Conservation (phyloP, 2,888 invertebrate genomes). For the Tetropium fuscum region DNA sequence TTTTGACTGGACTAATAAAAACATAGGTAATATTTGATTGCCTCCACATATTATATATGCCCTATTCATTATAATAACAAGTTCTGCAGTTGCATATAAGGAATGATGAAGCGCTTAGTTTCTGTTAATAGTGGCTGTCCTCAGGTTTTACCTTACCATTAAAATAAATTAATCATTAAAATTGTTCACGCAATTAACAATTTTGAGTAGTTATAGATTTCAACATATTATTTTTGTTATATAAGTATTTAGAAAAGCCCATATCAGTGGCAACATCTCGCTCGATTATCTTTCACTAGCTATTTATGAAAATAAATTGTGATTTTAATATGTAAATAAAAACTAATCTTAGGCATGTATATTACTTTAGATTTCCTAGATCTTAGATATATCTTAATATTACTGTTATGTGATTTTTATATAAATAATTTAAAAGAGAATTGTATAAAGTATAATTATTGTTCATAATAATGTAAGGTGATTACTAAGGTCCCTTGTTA, state of each 20-base stretch:
- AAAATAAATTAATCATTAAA: conserved; percentile 12
- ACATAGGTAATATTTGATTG: too few relatives aligned
- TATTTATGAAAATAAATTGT: conserved; percentile 46
- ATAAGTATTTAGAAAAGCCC: conserved; percentile 26
- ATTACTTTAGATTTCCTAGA: conserved; percentile 25
- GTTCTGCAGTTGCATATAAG: too few relatives aligned
- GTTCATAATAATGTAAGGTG: not conserved
- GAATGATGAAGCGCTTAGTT: too few relatives aligned
- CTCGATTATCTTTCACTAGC: conserved; percentile 54
- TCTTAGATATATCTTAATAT: conserved; percentile 18
- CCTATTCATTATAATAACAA: too few relatives aligned
- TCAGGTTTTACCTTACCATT: too few relatives aligned
- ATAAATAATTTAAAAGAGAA: conserved; percentile 8
- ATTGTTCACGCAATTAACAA: conserved; percentile 1
- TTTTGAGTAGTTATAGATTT: conserved; percentile 4
- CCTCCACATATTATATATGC: too few relatives aligned
- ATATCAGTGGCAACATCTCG: conserved; percentile 44
- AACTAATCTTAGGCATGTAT: conserved; percentile 20
- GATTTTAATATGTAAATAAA: conserved; percentile 40
- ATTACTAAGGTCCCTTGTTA: too few relatives aligned
- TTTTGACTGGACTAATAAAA: too few relatives aligned
- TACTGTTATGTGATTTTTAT: conserved; percentile 26
- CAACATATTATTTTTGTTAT: conserved; percentile 16
- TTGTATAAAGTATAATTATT: conserved; percentile 19
- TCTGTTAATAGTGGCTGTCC: too few relatives aligned